Evolutionary conservation across 92 coral and sea anemone species (phyloP).

Genomic region (Paragorgia papillata): DNA sequence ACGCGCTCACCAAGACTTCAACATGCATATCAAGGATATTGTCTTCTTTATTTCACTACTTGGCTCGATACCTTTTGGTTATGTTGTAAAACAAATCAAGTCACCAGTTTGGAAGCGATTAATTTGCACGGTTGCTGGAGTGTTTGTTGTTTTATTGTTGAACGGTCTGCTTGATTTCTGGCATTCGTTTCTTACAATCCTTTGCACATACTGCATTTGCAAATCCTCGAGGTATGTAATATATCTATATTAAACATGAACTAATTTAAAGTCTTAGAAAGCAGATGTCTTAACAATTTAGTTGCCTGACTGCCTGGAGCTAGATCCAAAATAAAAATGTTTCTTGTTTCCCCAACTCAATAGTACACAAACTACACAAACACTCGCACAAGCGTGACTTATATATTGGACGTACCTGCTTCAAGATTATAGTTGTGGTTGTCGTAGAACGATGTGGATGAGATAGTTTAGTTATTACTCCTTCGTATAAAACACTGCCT

Average conservation of each 20-base stretch:
- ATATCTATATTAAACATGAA: background rate
- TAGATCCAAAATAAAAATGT: too few species aligned
- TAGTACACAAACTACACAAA: too few species aligned
- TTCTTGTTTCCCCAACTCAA: too few species aligned
- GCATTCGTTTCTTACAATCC: slow-evolving; percentile 74
- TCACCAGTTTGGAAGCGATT: slow-evolving; percentile 86
- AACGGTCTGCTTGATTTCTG: slow-evolving; percentile 73
- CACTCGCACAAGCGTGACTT: too few species aligned
- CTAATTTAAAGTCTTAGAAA: background rate
- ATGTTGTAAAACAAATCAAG: slow-evolving; percentile 73
- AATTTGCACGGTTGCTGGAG: slow-evolving; percentile 70
- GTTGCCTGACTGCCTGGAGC: too few species aligned
- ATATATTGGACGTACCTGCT: too few species aligned
- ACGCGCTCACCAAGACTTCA: too few species aligned
- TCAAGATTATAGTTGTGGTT: too few species aligned
- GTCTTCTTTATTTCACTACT: slow-evolving; percentile 71
- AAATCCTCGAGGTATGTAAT: slow-evolving; percentile 31
- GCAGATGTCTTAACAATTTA: background rate
- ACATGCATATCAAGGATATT: slow-evolving; percentile 75
- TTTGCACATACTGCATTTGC: slow-evolving; percentile 73
- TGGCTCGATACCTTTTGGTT: slow-evolving; percentile 85
- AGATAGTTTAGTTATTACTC: too few species aligned
- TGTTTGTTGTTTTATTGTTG: slow-evolving; percentile 53
- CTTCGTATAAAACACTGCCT: too few species aligned
- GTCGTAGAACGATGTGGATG: too few species aligned